phyloP scores from a whole-genome alignment of 2,888 invertebrate genomes.

The Sceliomorpha sp. region DNA sequence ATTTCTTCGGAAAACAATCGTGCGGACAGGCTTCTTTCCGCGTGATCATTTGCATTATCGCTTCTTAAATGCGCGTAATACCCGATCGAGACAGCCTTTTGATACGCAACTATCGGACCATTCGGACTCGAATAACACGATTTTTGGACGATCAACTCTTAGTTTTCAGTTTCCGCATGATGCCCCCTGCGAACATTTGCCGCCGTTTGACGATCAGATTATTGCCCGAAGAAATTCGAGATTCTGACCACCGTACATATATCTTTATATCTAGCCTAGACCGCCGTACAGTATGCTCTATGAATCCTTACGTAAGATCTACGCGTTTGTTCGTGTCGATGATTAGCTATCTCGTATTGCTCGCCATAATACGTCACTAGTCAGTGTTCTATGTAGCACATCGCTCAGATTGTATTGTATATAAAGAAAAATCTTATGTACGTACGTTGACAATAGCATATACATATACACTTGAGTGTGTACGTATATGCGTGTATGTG shows the following conservation, averaged over 20 bases:
- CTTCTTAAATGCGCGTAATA: conserved; percentile 30
- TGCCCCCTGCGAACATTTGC: no score
- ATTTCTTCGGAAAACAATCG: conserved; percentile 50
- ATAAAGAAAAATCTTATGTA: conserved; percentile 60
- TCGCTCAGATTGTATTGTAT: conserved; percentile 39
- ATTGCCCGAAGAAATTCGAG: conserved; percentile 60
- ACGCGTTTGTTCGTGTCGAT: conserved; percentile 54
- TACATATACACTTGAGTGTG: conserved; percentile 31
- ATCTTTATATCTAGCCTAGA: conserved; percentile 58
- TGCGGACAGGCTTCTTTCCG: conserved; percentile 6
- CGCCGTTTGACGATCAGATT: no score
- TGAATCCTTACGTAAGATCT: conserved; percentile 59
- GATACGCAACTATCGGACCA: no score
- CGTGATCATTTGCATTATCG: conserved; percentile 27
- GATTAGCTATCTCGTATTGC: conserved; percentile 50
- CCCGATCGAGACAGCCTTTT: conserved; percentile 30
- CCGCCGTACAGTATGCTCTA: conserved; percentile 67
- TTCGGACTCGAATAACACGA: no score
- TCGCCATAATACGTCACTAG: conserved; percentile 44
- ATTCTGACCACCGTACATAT: conserved; percentile 66
- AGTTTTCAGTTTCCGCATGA: no score
- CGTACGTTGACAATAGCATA: conserved; percentile 39
- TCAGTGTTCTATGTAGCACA: conserved; percentile 40
- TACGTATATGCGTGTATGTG: conserved; percentile 40
- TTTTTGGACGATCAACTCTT: no score